Conservation (phyloP, 1,140 invertebrate genomes). For the Magallana angulata region DNA sequence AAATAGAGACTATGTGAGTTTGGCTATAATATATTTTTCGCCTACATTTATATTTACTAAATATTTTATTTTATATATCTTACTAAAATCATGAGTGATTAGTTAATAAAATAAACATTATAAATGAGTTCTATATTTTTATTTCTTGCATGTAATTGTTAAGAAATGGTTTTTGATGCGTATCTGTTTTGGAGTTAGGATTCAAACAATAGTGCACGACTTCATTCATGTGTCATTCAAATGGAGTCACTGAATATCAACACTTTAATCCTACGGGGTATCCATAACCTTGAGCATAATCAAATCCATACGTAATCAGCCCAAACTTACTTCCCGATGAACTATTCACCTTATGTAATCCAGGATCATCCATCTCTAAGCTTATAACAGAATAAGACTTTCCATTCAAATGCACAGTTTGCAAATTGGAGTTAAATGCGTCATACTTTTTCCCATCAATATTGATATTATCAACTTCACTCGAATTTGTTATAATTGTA, state of each 20-base stretch:
- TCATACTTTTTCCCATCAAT: slow-evolving; percentile 9
- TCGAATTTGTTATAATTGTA: neutral
- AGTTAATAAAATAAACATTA: too few relatives aligned
- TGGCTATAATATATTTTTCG: too few relatives aligned
- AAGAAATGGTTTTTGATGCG: too few relatives aligned
- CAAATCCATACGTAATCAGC: slow-evolving; percentile 32
- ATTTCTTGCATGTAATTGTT: too few relatives aligned
- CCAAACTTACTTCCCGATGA: neutral
- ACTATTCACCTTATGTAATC: slow-evolving; percentile 1
- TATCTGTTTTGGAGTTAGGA: too few relatives aligned
- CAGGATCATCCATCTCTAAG: neutral
- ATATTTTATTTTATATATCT: too few relatives aligned
- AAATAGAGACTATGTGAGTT: too few relatives aligned
- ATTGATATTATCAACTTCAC: neutral
- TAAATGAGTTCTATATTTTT: too few relatives aligned
- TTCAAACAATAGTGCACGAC: too few relatives aligned
- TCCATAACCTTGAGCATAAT: slow-evolving; percentile 35
- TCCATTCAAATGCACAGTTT: slow-evolving; percentile 31
- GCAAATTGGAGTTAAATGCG: neutral
- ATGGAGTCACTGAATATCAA: neutral
- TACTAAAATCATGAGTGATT: too few relatives aligned
- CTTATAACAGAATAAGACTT: slow-evolving; percentile 17
- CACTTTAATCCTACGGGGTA: slow-evolving; percentile 20
- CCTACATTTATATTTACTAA: too few relatives aligned
- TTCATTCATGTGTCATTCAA: too few relatives aligned